A percentile compares a stretch with the other conserved stretches of the same genome.
phyloP scores from a whole-genome alignment of 2,113 vertebrate genomes.

The Microcebus jonahi region DNA sequence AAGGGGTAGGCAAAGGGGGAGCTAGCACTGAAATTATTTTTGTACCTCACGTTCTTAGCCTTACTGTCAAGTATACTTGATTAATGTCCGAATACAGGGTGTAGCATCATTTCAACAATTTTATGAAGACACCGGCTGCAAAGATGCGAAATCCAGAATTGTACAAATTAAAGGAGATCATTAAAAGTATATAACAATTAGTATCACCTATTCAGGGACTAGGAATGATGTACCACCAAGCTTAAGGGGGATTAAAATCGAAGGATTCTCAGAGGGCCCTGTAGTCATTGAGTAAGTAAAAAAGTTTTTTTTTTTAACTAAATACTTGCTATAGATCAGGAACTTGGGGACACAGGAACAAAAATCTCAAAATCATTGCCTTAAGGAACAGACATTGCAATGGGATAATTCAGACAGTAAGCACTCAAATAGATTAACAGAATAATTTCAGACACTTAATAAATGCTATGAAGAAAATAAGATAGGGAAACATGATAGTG shows the following conservation, averaged over 20 bases:
- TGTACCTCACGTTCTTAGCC: not conserved
- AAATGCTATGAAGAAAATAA: not conserved
- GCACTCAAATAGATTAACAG: not conserved
- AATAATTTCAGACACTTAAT: not conserved
- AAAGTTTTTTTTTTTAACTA: not conserved
- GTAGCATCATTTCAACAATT: not conserved
- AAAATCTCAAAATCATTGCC: slow-evolving; percentile 14
- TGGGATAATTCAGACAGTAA: not conserved
- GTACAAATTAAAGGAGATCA: not conserved
- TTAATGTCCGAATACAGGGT: not conserved
- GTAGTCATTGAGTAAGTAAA: not conserved
- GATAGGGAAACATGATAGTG: not conserved
- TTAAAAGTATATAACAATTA: slow-evolving; percentile 16
- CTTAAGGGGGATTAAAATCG: not conserved
- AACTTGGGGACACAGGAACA: not conserved
- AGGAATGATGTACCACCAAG: not conserved
- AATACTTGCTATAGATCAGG: not conserved
- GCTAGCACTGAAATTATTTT: not conserved
- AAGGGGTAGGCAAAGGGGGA: not conserved
- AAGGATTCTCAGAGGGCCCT: not conserved
- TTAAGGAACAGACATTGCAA: not conserved
- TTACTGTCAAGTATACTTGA: not conserved
- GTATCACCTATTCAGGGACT: not conserved
- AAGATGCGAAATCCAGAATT: not conserved
- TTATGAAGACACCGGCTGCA: not conserved